phyloP scores from a whole-genome alignment of 2,113 vertebrate species.

The Micromys minutus region DNA sequence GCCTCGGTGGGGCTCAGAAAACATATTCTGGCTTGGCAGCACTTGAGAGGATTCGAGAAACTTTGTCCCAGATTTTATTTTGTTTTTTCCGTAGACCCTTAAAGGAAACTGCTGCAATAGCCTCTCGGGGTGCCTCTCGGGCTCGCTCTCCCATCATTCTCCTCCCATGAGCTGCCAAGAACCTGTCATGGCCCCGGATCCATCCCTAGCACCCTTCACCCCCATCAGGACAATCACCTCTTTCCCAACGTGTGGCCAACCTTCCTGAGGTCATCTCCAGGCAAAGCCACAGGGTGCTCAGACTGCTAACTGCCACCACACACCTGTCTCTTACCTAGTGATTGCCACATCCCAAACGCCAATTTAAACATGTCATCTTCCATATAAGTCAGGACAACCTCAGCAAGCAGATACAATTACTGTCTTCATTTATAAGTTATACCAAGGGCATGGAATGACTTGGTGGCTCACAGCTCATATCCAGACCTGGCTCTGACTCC shows the following conservation, averaged over 20 bases:
- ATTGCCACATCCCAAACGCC: not conserved
- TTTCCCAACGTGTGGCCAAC: not conserved
- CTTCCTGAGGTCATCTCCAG: not conserved
- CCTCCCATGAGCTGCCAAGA: not conserved
- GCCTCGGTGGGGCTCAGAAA: not conserved
- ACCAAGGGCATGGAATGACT: not conserved
- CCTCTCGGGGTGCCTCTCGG: too few relatives aligned
- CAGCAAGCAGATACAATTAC: not conserved
- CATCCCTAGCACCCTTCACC: not conserved
- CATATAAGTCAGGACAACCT: not conserved
- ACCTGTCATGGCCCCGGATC: not conserved
- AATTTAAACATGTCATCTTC: not conserved
- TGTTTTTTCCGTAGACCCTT: constrained; percentile 38
- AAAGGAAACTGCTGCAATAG: not conserved
- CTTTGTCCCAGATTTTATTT: constrained; percentile 49
- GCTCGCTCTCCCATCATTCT: not conserved
- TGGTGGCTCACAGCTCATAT: not conserved
- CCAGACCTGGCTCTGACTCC: not conserved
- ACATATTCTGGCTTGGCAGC: constrained; percentile 27
- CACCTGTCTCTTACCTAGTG: not conserved
- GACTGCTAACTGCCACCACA: not conserved
- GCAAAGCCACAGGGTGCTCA: not conserved
- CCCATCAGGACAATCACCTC: not conserved
- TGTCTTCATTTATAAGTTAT: not conserved
- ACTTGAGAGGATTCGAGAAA: constrained; percentile 23